Base-by-base conservation (phyloP, 1,140 invertebrate genomes). In the Formica exsecta region DNA sequence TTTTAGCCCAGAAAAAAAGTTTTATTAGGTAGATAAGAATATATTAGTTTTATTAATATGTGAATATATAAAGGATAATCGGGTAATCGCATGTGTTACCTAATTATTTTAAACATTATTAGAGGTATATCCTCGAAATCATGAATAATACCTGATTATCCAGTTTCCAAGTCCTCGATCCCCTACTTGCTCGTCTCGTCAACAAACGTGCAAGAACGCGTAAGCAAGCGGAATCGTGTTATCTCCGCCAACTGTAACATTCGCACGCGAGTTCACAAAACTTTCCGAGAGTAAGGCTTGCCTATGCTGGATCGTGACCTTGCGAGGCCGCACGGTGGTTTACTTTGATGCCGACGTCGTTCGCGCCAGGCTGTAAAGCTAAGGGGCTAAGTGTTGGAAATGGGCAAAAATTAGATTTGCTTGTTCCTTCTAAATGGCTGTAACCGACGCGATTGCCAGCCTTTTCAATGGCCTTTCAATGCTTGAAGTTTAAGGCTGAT, bases 261-360 rank as follows among this genome's bases (percentile, higher is more conserved):
- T 86, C n/a, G 54, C 88, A 89, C 77, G 87, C 88, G 66, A 86
- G 77, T 83, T 62, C 81, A 29, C 48, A 86, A 86, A 51, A 89
- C 84, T 89, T 86, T 89, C 81, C 38, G 75, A 64, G 13, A 36
- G 29, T 32, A 44, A 75, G 44, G 29, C 29, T 62, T 80, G 65
- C 36, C 75, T 84, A 7, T 68, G 76, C 3, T 22, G 41, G 74
- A 38, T 81, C 65, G 77, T 88, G 87, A 87, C 87, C 88, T 89
- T 89, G 84, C 87, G 57, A 76, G 48, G 84, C 57, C 68, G 62
- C 19, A 13, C 44, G 51, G 29, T 79, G 22, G 59, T 54, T 79
- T 59, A 68, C 59, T 66, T 77, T 41, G 41, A 77, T 22, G 36
- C 41, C 64, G 54, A 25, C 9, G 66, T 4, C 2, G 13, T 57